A percentile compares a stretch with the other conserved stretches of the same genome.
These are phyloP conservation scores for Phytoseiulus persimilis DNA, from an alignment of 2,888 invertebrate genomes.

Conservation along the genomic window DNA sequence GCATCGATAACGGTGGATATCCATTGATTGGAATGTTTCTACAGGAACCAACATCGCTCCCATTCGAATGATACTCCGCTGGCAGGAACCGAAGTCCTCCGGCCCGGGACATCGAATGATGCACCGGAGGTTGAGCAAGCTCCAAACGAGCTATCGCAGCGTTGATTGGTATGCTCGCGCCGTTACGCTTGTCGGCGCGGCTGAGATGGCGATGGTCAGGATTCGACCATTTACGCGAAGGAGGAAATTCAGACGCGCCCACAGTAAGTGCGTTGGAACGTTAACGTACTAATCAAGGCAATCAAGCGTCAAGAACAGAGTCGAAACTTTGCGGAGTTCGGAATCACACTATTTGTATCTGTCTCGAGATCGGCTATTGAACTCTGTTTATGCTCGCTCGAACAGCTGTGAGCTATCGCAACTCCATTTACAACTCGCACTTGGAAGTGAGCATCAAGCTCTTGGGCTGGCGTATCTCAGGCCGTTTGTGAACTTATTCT, in stretches of 20 bases:
- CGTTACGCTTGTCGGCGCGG: not conserved
- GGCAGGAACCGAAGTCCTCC: no score
- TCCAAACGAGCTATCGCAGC: not conserved
- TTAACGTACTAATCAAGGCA: not conserved
- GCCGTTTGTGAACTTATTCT: not conserved
- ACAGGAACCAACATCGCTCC: no score
- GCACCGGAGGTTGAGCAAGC: no score
- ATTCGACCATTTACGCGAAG: not conserved
- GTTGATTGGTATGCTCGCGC: not conserved
- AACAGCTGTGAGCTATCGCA: not conserved
- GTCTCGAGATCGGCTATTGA: not conserved
- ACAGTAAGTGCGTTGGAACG: no score
- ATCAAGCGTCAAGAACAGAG: not conserved
- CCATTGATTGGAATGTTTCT: no score
- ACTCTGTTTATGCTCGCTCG: not conserved
- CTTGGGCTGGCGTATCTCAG: not conserved
- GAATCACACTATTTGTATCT: not conserved
- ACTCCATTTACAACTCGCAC: not conserved
- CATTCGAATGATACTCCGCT: no score
- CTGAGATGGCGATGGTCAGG: not conserved
- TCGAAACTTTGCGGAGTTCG: not conserved
- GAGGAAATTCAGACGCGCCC: not conserved
- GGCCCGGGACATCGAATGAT: no score
- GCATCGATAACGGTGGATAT: no score
- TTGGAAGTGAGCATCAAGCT: not conserved